These are phyloP conservation scores for Gandaritis pyraliata DNA, from an alignment of 2,888 invertebrate genomes.

Conservation along the genomic window DNA sequence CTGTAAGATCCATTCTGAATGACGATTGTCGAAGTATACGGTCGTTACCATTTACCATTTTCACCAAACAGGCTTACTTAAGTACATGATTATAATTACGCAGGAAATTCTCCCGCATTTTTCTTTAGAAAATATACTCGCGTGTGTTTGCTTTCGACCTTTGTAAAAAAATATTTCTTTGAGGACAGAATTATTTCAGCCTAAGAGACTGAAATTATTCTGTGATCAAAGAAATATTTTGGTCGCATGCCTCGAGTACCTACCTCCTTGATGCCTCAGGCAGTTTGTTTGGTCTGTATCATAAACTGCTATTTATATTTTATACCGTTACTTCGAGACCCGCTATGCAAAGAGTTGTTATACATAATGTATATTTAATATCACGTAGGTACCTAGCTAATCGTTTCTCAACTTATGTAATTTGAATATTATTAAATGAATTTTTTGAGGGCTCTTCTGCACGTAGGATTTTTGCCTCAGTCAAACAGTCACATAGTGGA, in stretches of 20 bases:
- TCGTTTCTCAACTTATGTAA: too few species aligned
- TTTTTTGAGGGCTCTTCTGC: too few species aligned
- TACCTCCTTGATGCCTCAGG: not conserved
- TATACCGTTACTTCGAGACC: too few species aligned
- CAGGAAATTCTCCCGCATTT: conserved; percentile 15
- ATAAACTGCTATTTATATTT: not conserved
- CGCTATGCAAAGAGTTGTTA: not conserved
- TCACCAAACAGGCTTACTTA: too few species aligned
- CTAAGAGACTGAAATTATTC: conserved; percentile 24
- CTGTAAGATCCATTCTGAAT: too few species aligned
- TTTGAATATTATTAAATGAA: too few species aligned
- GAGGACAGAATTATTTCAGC: conserved; percentile 1
- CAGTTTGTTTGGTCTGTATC: not conserved
- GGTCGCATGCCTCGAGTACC: conserved; percentile 12
- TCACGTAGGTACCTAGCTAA: too few species aligned
- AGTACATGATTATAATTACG: conserved; percentile 14
- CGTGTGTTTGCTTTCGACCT: conserved; percentile 27
- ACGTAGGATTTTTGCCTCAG: too few species aligned
- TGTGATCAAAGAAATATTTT: conserved; percentile 29
- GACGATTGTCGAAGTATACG: too few species aligned
- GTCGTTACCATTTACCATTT: too few species aligned
- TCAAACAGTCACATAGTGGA: too few species aligned
- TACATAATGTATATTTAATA: too few species aligned
- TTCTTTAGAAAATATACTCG: conserved; percentile 21
- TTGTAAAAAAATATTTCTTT: conserved; percentile 5